Base-by-base conservation (phyloP, 2,888 invertebrate genomes). In the Clivina fossor region DNA sequence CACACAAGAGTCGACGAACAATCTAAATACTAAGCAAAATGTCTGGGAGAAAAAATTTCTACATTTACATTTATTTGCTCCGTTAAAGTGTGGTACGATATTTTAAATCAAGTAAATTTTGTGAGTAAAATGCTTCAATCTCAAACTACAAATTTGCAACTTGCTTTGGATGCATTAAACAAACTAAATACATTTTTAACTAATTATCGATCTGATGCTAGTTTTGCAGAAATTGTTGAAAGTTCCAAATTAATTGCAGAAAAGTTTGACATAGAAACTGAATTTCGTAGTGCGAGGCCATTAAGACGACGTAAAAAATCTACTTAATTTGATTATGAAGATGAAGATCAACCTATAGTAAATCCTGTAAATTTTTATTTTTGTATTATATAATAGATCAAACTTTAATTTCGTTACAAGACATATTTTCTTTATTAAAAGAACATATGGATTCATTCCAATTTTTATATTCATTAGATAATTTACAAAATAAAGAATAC, bases 351-450 rank as follows among this genome's bases (percentile, higher is more conserved):
- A 38, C 47, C 41, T 32, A 54, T 56, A 59, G 56, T 47, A 40
- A 46, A 59, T 57, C 54, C 46, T 11, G 48, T 61, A 57, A 61
- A 37, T 41, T 16, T 48, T 58, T 62, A 60, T 60, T 56, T 61
- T 47, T 55, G 57, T 56, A 57, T 57, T 60, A 58, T 58, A 60
- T 59, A 58, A 59, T 59, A 50, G 58, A 62, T 59, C 55, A 60
- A 61, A 54, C 57, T 24, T 60, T 56, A 57, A 61, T n/a, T n/a
- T n/a, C n/a, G n/a, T 46, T 61, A 33, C 57, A 61, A 24, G 60
- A 62, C 56, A 62, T 53, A 61, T 63, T 60, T 56, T 53, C 57
- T 58, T 61, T 59, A 50, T 60, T 60, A 33, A 51, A 60, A 57
- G 18, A 30, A 18, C 32, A 44, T 28, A 18, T 26, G 15, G 3